phyloP scores from a whole-genome alignment of 2,888 invertebrate genomes.

The Troglohyphantes excavatus region DNA sequence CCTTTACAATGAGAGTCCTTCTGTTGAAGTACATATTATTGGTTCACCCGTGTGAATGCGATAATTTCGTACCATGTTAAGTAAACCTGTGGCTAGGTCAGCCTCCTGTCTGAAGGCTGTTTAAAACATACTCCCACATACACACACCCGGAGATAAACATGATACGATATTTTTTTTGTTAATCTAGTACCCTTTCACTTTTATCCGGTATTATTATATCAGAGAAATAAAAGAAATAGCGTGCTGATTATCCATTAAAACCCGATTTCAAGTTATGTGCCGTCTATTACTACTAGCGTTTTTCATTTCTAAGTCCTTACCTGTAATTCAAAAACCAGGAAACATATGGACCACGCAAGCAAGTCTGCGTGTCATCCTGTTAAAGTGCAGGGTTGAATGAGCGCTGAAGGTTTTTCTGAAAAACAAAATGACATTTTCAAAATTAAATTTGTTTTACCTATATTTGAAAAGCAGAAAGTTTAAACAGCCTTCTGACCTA shows the following conservation, averaged over 20 bases:
- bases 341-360: conserved; percentile 8
- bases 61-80: no score
- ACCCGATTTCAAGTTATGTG: not conserved
- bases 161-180: not conserved
- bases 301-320: conserved; percentile 10
- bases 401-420: not conserved
- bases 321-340: conserved; percentile 16
- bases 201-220: not conserved
- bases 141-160: no score
- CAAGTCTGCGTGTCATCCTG: conserved; percentile 9
- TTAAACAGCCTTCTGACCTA: no score
- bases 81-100: no score
- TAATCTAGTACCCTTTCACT: not conserved
- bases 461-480: no score
- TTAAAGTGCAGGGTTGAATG: not conserved
- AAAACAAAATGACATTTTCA: not conserved
- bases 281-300: not conserved
- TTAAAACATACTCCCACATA: no score
- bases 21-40: no score
- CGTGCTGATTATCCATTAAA: conserved; percentile 33
- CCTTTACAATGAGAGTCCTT: no score
- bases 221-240: not conserved
- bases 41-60: no score
- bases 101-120: no score
- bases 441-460: no score